These are phyloP conservation scores for Pterois miles DNA, from an alignment of 2,797 vertebrate species.

Conservation along the genomic window DNA sequence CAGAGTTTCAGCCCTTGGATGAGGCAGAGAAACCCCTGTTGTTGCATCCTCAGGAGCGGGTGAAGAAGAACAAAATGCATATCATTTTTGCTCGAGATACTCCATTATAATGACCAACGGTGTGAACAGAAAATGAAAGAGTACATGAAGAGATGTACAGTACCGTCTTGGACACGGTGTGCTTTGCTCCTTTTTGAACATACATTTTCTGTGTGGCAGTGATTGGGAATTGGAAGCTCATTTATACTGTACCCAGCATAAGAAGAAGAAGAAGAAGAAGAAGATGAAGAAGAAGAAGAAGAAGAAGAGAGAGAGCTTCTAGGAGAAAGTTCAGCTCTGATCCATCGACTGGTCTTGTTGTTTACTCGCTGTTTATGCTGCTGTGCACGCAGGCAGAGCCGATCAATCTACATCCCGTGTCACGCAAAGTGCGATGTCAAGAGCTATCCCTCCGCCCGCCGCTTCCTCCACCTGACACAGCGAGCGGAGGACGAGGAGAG, in stretches of 20 bases:
- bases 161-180: background rate
- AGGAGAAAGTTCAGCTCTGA: slow-evolving; percentile 19
- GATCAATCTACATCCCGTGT: slow-evolving; percentile 66
- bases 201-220: background rate
- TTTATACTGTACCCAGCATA: background rate
- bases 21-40: background rate
- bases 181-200: background rate
- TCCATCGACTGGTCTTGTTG: slow-evolving; percentile 13
- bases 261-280: too few relatives aligned
- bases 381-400: slow-evolving; percentile 47
- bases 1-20: background rate
- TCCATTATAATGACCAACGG: background rate
- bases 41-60: background rate
- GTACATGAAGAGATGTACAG: background rate
- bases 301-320: background rate
- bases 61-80: background rate
- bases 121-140: background rate
- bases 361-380: slow-evolving; percentile 54
- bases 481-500: slow-evolving; percentile 9
- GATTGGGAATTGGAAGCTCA: background rate
- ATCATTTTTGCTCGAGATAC: background rate
- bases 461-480: slow-evolving; percentile 47
- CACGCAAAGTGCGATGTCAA: slow-evolving; percentile 70
- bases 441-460: slow-evolving; percentile 36
- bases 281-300: too few relatives aligned